Percentiles rank a stretch among this genome's conserved stretches.
Evolutionary conservation across 2,113 vertebrate species (phyloP).

Genomic region (Ammospiza caudacuta): DNA sequence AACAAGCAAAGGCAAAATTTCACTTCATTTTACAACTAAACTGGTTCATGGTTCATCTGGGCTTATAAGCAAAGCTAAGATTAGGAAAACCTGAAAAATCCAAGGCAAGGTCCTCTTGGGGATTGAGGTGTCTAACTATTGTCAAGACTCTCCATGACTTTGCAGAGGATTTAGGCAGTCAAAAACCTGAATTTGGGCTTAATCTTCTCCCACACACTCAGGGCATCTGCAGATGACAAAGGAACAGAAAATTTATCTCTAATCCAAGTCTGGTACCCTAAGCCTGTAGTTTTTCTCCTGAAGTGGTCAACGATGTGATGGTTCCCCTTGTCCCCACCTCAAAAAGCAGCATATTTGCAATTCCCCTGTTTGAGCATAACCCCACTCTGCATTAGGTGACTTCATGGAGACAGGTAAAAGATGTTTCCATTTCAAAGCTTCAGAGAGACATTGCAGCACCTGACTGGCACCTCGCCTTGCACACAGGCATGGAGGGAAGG

Average conservation of each 20-base stretch:
- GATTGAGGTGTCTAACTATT: fast-evolving
- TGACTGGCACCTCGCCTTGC: fast-evolving
- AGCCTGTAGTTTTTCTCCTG: background rate
- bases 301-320: background rate
- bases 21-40: background rate
- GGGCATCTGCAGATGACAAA: background rate
- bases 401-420: background rate
- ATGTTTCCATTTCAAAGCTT: background rate
- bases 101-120: background rate
- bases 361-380: background rate
- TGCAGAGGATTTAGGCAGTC: background rate
- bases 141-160: background rate
- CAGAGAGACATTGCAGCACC: background rate
- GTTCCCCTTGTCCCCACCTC: background rate
- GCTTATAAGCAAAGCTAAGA: background rate
- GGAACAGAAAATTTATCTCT: background rate
- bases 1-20: background rate
- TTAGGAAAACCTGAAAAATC: background rate
- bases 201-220: background rate
- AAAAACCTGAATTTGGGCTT: background rate
- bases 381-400: background rate
- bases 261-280: background rate
- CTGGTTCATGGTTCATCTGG: background rate
- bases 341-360: background rate
- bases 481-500: fast-evolving